Base-by-base conservation (phyloP, 2,113 vertebrate genomes). In the Rhodinocichla rosea region DNA sequence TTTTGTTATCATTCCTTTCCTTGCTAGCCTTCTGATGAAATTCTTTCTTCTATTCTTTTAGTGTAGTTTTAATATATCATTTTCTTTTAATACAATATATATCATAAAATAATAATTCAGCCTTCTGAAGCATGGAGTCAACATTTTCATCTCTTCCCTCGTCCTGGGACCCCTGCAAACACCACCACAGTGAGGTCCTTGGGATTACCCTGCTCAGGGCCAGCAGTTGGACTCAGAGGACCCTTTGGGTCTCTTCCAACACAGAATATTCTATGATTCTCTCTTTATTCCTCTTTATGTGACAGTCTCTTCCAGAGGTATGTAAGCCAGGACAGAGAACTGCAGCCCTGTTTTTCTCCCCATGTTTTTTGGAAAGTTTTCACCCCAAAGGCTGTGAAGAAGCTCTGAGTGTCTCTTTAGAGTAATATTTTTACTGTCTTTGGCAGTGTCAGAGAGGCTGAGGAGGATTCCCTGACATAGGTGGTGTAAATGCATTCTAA, bases 181-280 rank as follows among this genome's bases (percentile, higher is more conserved):
- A 17, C 50, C 27, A 52, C 15, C 50, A 28, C 27, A 52, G 11
- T 14, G 28, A 16, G 5, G 14, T 47, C 26, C n/a, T 17, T 40
- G n/a, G n/a, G 24, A 3, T 83, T 49, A 10, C 32, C 40, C 55
- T 55, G n/a, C 10, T 39, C 47, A 33, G 35, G 35, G 26, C 15
- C 63, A 90, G 47, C 15, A 42, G 17, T 0, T 47, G 79, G 40
- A 16, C 35, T 49, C 0, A 0, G 11, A 13, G 13, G 13, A 56
- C 24, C 16, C 20, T n/a, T 7, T 28, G 53, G 4, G 15, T 45
- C 32, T 17, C 27, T 69, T 56, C 35, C 27, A 49, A 14, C 15
- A 42, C 49, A 74, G 52, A 52, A 33, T 15, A 26, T 30, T 55
- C 47, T 9, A 2, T 18, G 32, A 35, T 23, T 75, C 6, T 28